phyloP scores from a whole-genome alignment of 2,113 vertebrate genomes.

The Cinclus cinclus region DNA sequence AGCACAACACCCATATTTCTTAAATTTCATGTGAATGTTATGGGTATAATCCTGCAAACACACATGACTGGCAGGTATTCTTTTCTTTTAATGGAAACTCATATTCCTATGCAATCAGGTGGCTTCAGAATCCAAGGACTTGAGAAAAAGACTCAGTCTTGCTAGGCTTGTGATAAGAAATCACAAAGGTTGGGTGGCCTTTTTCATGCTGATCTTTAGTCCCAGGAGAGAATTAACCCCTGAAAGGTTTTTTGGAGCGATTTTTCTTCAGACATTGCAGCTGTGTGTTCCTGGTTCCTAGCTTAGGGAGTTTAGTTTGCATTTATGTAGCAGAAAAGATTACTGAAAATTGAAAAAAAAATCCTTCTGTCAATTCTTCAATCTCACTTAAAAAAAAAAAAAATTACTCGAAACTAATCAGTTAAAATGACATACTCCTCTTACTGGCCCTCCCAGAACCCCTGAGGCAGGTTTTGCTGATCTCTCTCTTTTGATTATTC shows the following conservation, averaged over 20 bases:
- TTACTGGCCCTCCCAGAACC: background rate
- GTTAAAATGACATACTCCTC: background rate
- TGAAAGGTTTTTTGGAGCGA: background rate
- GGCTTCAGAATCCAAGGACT: background rate
- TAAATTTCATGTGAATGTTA: background rate
- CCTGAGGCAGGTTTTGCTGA: background rate
- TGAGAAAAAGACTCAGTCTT: background rate
- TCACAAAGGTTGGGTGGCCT: background rate
- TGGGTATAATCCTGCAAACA: background rate
- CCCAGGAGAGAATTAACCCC: background rate
- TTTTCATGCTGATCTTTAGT: background rate
- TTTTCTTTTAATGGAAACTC: background rate
- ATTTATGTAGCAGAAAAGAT: background rate
- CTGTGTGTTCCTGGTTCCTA: background rate
- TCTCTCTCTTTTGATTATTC: background rate
- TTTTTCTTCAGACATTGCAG: background rate
- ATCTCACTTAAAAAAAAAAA: background rate
- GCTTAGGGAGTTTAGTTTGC: background rate
- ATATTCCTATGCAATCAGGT: background rate
- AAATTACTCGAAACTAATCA: background rate
- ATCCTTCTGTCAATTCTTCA: background rate
- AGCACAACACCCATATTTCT: background rate
- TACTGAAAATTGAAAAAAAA: background rate
- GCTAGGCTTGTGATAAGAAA: background rate
- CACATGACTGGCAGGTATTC: background rate